Conservation (phyloP, 2,113 vertebrate species). For the Podarcis muralis region DNA sequence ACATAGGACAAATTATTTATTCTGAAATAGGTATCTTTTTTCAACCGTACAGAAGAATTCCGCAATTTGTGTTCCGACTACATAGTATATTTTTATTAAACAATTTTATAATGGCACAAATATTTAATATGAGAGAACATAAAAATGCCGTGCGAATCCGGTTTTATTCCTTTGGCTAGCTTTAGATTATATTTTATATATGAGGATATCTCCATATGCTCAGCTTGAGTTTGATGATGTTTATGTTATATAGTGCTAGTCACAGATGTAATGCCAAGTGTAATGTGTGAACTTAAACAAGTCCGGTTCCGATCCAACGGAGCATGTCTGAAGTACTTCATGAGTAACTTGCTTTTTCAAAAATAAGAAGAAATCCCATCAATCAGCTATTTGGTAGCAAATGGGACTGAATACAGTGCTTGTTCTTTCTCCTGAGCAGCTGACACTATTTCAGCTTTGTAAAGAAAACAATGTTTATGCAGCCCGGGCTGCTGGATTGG, state of each 20-base stretch:
- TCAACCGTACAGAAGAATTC: slow-evolving; percentile 47
- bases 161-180: slow-evolving; percentile 46
- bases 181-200: slow-evolving; percentile 53
- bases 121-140: slow-evolving; percentile 36
- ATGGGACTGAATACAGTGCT: background rate
- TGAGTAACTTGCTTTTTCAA: background rate
- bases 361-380: background rate
- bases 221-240: background rate
- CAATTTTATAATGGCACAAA: background rate
- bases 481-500: background rate
- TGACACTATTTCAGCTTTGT: background rate
- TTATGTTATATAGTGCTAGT: background rate
- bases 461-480: background rate
- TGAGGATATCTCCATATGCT: slow-evolving; percentile 23
- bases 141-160: slow-evolving; percentile 33
- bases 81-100: slow-evolving; percentile 30
- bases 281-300: background rate
- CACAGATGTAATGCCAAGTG: background rate
- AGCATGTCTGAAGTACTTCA: background rate
- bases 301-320: background rate
- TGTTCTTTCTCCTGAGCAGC: background rate
- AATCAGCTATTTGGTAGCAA: background rate
- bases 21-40: slow-evolving; percentile 33
- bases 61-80: slow-evolving; percentile 31
- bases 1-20: slow-evolving; percentile 52